phyloP scores from a whole-genome alignment of 2,888 invertebrate species.

The Stenurella melanura region DNA sequence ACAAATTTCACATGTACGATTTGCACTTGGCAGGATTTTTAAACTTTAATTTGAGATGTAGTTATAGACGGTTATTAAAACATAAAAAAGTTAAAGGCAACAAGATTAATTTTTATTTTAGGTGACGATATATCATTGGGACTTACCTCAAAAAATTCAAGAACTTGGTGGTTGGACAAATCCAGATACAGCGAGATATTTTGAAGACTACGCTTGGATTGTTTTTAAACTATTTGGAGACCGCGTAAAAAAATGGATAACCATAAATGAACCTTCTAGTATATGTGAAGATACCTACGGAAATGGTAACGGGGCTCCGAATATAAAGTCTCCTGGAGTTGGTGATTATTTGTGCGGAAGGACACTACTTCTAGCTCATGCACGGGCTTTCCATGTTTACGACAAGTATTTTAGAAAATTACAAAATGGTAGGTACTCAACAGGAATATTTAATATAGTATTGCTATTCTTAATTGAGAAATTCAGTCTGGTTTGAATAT shows the following conservation, averaged over 20 bases:
- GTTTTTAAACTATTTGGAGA: conserved; percentile 68
- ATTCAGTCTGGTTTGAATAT: too few relatives aligned
- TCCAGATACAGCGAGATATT: conserved; percentile 78
- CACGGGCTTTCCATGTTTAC: conserved; percentile 78
- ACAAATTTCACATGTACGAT: too few relatives aligned
- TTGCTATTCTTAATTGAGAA: too few relatives aligned
- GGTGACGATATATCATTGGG: conserved; percentile 57
- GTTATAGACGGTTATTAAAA: too few relatives aligned
- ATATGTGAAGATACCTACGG: conserved; percentile 68
- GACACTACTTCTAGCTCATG: conserved; percentile 80
- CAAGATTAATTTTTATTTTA: conserved; percentile 23
- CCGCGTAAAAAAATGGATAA: conserved; percentile 75
- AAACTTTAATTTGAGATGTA: too few relatives aligned
- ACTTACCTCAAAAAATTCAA: conserved; percentile 60
- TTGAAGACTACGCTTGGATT: conserved; percentile 78
- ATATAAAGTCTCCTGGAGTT: conserved; percentile 74
- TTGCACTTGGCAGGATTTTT: too few relatives aligned
- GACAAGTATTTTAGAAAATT: conserved; percentile 72
- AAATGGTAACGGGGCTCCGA: conserved; percentile 73
- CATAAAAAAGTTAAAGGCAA: too few relatives aligned
- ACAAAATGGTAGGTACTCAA: conserved; percentile 57
- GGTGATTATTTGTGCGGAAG: conserved; percentile 80
- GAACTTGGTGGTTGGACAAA: conserved; percentile 81
- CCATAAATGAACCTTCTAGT: conserved; percentile 75
- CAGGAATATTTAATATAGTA: too few relatives aligned